Evolutionary conservation across 2,113 vertebrate species (phyloP).

Genomic region (Notarius lentiginosus): DNA sequence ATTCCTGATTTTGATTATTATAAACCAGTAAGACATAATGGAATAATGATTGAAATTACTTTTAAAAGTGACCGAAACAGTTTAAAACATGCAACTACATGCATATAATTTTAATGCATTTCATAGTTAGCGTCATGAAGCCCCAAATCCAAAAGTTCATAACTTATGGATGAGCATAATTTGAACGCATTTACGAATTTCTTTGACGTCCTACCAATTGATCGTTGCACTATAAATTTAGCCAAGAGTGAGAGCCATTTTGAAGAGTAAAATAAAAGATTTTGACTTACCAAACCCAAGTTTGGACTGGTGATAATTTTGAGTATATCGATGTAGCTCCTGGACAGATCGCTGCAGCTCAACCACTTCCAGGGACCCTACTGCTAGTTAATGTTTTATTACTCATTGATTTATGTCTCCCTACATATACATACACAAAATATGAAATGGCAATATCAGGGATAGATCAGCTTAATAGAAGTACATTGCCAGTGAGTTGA

Average conservation of each 20-base stretch:
- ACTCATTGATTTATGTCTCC: conserved; percentile 54
- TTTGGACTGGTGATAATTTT: conserved; percentile 42
- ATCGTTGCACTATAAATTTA: neutral
- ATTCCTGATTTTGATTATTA: neutral
- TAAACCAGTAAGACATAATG: neutral
- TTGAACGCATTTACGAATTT: neutral
- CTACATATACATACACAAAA: conserved; percentile 33
- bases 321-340: conserved; percentile 33
- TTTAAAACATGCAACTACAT: neutral
- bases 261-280: neutral
- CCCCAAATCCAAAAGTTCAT: neutral
- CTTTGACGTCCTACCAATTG: neutral
- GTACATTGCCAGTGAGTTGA: neutral
- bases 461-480: conserved; percentile 13
- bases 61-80: neutral
- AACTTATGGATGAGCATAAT: neutral
- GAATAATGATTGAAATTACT: neutral
- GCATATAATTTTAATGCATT: neutral
- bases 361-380: conserved; percentile 39
- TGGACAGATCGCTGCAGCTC: conserved; percentile 39
- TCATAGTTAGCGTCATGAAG: neutral
- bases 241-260: neutral
- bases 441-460: neutral
- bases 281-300: conserved; percentile 50
- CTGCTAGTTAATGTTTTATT: conserved; percentile 62